phyloP scores from a whole-genome alignment of 2,888 invertebrate genomes.

The Rhingia campestris region DNA sequence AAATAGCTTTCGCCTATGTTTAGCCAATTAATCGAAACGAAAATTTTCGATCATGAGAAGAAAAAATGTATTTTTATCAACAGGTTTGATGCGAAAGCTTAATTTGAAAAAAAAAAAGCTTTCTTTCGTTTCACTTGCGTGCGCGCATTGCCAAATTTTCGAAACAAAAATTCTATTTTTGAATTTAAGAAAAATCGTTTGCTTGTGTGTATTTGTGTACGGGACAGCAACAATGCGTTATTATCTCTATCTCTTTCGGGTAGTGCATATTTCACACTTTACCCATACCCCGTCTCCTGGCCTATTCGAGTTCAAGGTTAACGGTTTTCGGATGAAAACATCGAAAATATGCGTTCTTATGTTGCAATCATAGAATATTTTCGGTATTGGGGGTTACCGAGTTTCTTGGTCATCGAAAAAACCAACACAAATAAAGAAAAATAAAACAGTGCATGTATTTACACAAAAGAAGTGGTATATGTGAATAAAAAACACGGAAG shows the following conservation, averaged over 20 bases:
- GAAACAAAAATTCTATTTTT: slow-evolving; percentile 55
- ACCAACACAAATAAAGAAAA: neutral
- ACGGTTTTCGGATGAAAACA: slow-evolving; percentile 28
- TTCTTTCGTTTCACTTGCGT: slow-evolving; percentile 47
- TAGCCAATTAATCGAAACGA: slow-evolving; percentile 65
- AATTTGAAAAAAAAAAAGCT: slow-evolving; percentile 34
- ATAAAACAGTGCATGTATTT: neutral
- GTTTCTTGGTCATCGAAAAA: slow-evolving; percentile 31
- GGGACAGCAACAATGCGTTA: slow-evolving; percentile 43
- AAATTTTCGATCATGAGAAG: slow-evolving; percentile 59
- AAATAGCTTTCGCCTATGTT: slow-evolving; percentile 68
- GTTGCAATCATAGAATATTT: slow-evolving; percentile 9
- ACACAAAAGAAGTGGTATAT: slow-evolving; percentile 19
- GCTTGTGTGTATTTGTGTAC: slow-evolving; percentile 11
- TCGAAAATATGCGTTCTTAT: neutral
- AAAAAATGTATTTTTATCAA: slow-evolving; percentile 73
- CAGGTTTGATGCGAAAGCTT: slow-evolving; percentile 72
- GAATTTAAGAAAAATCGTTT: slow-evolving; percentile 26
- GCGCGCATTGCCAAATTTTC: slow-evolving; percentile 69
- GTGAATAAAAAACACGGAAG: slow-evolving; percentile 26
- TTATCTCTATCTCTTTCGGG: neutral
- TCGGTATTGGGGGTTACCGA: slow-evolving; percentile 24
- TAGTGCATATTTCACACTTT: slow-evolving; percentile 21
- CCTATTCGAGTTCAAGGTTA: slow-evolving; percentile 61
- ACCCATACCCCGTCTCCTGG: neutral